Conservation (phyloP, 1,140 invertebrate species). For the Formica exsecta region DNA sequence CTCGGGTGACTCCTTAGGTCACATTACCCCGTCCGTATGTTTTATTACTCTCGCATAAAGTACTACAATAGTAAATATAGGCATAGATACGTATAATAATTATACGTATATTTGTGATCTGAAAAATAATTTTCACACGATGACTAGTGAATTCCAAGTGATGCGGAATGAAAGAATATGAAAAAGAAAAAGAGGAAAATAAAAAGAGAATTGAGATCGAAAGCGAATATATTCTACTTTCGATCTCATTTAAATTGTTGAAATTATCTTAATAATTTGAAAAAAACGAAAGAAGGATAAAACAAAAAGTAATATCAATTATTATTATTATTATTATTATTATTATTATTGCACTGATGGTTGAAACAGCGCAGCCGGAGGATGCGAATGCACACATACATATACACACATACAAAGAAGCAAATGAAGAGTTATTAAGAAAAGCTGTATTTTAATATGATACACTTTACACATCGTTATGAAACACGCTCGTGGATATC, state of each 20-base stretch:
- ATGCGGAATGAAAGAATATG: not conserved
- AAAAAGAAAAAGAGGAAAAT: not conserved
- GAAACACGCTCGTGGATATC: slow-evolving; percentile 61
- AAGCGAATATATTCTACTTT: slow-evolving; percentile 58
- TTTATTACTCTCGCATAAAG: slow-evolving; percentile 57
- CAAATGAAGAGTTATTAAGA: slow-evolving; percentile 33
- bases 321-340: slow-evolving; percentile 24
- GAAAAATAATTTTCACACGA: not conserved
- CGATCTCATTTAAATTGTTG: too few relatives aligned
- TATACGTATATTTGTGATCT: not conserved
- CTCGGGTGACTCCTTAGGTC: slow-evolving; percentile 67
- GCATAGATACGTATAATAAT: slow-evolving; percentile 39
- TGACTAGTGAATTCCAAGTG: not conserved
- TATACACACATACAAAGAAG: not conserved
- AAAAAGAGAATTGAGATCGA: slow-evolving; percentile 29
- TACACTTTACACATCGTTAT: slow-evolving; percentile 76
- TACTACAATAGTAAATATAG: slow-evolving; percentile 47
- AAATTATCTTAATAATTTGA: slow-evolving; percentile 75
- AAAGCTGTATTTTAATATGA: slow-evolving; percentile 81
- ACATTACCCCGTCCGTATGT: slow-evolving; percentile 72
- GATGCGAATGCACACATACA: not conserved
- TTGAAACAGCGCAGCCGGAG: not conserved
- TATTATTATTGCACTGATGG: slow-evolving; percentile 13
- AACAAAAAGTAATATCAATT: slow-evolving; percentile 68
- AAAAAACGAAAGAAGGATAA: slow-evolving; percentile 60